Evolutionary conservation across 2,113 vertebrate species (phyloP).

Genomic region (Corapipo altera): DNA sequence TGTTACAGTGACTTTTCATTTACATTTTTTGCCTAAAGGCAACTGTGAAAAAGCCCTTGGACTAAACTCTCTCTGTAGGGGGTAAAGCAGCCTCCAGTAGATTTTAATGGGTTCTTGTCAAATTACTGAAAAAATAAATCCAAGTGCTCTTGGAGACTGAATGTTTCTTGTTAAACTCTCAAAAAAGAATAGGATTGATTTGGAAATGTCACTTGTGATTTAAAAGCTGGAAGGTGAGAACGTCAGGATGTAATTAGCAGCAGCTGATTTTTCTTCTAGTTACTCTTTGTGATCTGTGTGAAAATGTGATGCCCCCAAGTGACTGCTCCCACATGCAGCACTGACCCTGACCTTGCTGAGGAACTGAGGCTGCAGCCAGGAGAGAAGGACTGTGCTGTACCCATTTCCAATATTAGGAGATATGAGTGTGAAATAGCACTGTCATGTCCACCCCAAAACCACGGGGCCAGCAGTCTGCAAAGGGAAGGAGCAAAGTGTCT

Average conservation of each 20-base stretch:
- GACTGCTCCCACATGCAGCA: neutral
- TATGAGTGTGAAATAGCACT: neutral
- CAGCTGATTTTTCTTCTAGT: neutral
- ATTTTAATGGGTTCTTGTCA: constrained; percentile 47
- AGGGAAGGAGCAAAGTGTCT: neutral
- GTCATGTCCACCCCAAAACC: neutral
- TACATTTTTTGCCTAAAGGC: constrained; percentile 1
- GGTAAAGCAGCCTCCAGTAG: neutral
- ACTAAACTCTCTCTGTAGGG: constrained; percentile 30
- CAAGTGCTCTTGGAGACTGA: neutral
- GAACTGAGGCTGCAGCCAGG: neutral
- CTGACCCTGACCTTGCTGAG: neutral
- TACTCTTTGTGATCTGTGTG: neutral
- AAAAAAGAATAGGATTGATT: constrained; percentile 46
- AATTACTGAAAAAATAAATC: constrained; percentile 28
- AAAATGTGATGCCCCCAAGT: neutral
- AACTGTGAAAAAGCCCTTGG: constrained; percentile 34
- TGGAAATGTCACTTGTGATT: constrained; percentile 37
- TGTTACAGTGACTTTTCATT: neutral
- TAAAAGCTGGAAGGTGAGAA: constrained; percentile 9
- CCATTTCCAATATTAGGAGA: neutral
- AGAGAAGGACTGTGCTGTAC: neutral
- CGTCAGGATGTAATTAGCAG: neutral
- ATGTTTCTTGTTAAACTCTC: constrained; percentile 46
- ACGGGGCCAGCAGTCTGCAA: neutral